Evolutionary conservation across 1,140 invertebrate species (phyloP).

Genomic region (Teleopsis dalmanni): DNA sequence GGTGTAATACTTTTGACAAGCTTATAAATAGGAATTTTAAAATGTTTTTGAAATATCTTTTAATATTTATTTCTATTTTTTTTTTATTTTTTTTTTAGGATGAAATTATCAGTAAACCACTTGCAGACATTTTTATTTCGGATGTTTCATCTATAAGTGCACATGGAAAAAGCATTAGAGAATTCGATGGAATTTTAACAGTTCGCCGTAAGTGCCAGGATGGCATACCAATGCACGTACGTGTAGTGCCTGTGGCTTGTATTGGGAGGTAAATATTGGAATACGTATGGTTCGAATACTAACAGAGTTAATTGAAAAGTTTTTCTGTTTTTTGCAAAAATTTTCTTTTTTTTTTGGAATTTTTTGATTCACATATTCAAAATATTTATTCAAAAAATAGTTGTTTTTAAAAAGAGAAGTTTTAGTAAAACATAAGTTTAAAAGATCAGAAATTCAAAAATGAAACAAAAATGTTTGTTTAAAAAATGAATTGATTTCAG

Average conservation of each 20-base stretch:
- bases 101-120: slow-evolving; percentile 68
- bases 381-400: neutral
- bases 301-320: too few relatives aligned
- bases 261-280: slow-evolving; percentile 52
- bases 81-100: slow-evolving; percentile 47
- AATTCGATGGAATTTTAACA: slow-evolving; percentile 80
- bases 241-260: slow-evolving; percentile 61
- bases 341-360: neutral
- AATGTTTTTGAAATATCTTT: slow-evolving; percentile 6
- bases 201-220: slow-evolving; percentile 74
- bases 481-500: too few relatives aligned
- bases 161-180: slow-evolving; percentile 62
- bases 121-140: slow-evolving; percentile 51
- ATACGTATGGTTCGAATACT: too few relatives aligned
- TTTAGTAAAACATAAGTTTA: neutral
- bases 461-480: too few relatives aligned
- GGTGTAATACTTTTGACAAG: too few relatives aligned
- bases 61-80: neutral
- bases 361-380: neutral
- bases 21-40: too few relatives aligned
- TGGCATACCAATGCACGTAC: slow-evolving; percentile 68
- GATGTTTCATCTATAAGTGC: slow-evolving; percentile 52
- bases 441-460: slow-evolving; percentile 1
- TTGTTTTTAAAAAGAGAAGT: neutral
- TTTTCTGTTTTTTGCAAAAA: too few relatives aligned